phyloP scores from a whole-genome alignment of 2,888 invertebrate genomes.

The Peribatodes rhomboidaria region DNA sequence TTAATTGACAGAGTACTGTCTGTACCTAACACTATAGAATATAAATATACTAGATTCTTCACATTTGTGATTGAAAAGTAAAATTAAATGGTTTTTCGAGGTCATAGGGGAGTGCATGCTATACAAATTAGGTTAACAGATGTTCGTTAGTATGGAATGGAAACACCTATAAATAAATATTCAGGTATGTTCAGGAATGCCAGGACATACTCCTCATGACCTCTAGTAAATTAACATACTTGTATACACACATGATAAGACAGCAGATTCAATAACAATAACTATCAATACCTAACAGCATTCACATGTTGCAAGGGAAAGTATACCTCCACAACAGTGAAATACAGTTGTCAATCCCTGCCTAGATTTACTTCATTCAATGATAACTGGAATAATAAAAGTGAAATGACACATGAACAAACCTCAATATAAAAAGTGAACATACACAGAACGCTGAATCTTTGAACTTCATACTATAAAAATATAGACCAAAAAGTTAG shows the following conservation, averaged over 20 bases:
- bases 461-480: conserved; percentile 61
- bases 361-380: conserved; percentile 26
- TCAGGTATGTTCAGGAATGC: conserved; percentile 52
- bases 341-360: conserved; percentile 27
- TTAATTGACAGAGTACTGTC: conserved; percentile 71
- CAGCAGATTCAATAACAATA: conserved; percentile 48
- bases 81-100: conserved; percentile 41
- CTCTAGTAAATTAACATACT: conserved; percentile 45
- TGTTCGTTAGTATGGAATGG: conserved; percentile 42
- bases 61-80: conserved; percentile 56
- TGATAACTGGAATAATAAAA: conserved; percentile 28
- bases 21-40: conserved; percentile 69
- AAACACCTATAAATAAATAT: conserved; percentile 39
- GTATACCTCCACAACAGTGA: conserved; percentile 46
- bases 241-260: conserved; percentile 38
- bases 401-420: conserved; percentile 40
- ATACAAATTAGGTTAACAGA: conserved; percentile 18
- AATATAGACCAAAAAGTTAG: conserved; percentile 66
- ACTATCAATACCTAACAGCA: conserved; percentile 74
- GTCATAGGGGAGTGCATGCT: conserved; percentile 53
- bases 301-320: conserved; percentile 74
- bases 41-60: conserved; percentile 60
- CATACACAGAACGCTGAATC: conserved; percentile 73
- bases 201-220: conserved; percentile 60
- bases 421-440: conserved; percentile 65